Evolutionary conservation across 35 echinoderm and acorn worm genomes (phyloP), one percentile per base, ranked within the genome.

Genomic region (Heliocidaris tuberculata): DNA sequence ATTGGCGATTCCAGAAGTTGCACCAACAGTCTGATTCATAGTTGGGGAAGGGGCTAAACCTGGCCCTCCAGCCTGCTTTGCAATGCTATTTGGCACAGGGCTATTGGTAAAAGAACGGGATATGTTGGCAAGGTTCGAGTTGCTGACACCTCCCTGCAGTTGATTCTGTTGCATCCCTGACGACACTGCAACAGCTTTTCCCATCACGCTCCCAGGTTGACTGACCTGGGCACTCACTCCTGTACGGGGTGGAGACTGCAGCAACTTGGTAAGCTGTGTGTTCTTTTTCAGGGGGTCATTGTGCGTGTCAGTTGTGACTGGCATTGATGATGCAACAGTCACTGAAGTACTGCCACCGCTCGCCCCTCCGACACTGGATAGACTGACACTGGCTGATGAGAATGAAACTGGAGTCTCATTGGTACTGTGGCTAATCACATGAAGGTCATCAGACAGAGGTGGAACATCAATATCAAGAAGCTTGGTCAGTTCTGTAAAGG

Each of bases 281-380:
- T 99, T 99, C 94, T 99, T 99, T 70, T 97, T 96, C 16, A 96
- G 48, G 32, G 96, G 87, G 31, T 99, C 98, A 90, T 95, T 94
- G 86, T 96, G 94, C 85, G 92, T 85, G 56, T 97, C 96, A 86
- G 94, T 88, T 30, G 93, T 85, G 42, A 96, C 92, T 95, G 92
- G 86, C 93, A 85, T 94, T 29, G 93, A 56, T 90, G 96, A 94
- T 61, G 95, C 93, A 52, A 96, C 71, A 92, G 93, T 97, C 6
- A 92, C 90, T 47, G 88, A 90, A 27, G 85, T 27, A 85, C 32
- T 50, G 59, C 60, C 95, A 85, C 65, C 31, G 30, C 24, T 50
- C n/a, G 54, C 95, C 54, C 95, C 95, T 85, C 59, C 95, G 2
- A 47, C 50, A 96, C 71, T 59, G 31, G 60, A 31, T 31, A 85